These are phyloP conservation scores for Rhabdomys pumilio DNA, from an alignment of 2,797 vertebrate species.

Conservation along the genomic window DNA sequence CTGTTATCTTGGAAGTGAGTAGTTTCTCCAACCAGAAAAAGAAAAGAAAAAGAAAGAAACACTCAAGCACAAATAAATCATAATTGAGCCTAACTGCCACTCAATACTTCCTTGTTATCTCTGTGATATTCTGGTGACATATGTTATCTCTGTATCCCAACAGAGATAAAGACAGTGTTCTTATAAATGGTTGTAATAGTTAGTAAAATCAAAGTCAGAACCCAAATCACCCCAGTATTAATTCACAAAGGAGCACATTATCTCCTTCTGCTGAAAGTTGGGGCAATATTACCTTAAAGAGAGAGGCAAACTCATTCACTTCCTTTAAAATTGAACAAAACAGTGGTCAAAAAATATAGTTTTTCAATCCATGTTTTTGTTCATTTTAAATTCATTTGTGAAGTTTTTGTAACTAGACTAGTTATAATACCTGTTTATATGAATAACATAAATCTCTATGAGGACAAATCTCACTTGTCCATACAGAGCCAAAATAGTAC, in stretches of 20 bases:
- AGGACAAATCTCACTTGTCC: slow-evolving; percentile 57
- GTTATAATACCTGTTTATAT: slow-evolving; percentile 60
- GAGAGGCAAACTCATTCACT: slow-evolving; percentile 6
- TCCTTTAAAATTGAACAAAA: slow-evolving; percentile 65
- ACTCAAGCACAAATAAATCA: background rate
- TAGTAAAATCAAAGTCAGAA: slow-evolving; percentile 25
- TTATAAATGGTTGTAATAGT: slow-evolving; percentile 14
- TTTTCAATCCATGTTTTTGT: slow-evolving; percentile 63
- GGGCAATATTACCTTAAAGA: slow-evolving; percentile 59
- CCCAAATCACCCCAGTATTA: slow-evolving; percentile 27
- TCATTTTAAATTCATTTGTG: slow-evolving; percentile 55
- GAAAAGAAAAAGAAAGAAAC: background rate
- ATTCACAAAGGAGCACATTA: slow-evolving; percentile 35
- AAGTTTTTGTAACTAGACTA: slow-evolving; percentile 60
- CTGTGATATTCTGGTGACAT: slow-evolving; percentile 15
- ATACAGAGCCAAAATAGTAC: slow-evolving; percentile 61
- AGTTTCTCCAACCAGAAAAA: slow-evolving; percentile 41
- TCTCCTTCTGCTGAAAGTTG: background rate
- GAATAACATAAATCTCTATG: slow-evolving; percentile 62
- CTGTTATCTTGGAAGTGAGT: background rate
- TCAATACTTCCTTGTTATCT: slow-evolving; percentile 24
- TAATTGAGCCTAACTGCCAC: background rate
- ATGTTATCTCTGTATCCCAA: background rate
- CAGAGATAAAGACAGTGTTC: slow-evolving; percentile 28
- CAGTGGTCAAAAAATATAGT: background rate